A percentile compares a stretch with the other conserved stretches of the same genome.
phyloP scores from a whole-genome alignment of 2,888 invertebrate genomes.

The Seira musarum region DNA sequence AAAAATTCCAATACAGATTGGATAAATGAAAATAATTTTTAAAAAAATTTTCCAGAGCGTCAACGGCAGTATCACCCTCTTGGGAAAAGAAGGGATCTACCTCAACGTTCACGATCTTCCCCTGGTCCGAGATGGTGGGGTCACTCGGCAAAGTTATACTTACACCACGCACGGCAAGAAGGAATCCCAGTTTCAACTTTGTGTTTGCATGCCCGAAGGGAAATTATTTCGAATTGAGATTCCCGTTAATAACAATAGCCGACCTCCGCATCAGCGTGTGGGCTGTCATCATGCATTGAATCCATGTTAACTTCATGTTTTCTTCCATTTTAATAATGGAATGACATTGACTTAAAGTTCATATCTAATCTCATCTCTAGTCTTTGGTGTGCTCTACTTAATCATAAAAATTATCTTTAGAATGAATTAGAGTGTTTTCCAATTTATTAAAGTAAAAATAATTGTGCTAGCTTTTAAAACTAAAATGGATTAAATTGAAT shows the following conservation, averaged over 20 bases:
- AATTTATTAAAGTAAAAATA: too few relatives aligned
- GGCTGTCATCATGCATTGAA: conserved; percentile 63
- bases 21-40: background rate
- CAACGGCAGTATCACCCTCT: conserved; percentile 82
- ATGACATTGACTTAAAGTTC: too few relatives aligned
- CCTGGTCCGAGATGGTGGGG: conserved; percentile 74
- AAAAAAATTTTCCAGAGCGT: conserved; percentile 73
- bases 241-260: conserved; percentile 62
- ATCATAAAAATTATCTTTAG: too few relatives aligned
- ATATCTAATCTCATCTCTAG: too few relatives aligned
- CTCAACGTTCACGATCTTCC: conserved; percentile 83
- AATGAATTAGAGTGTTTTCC: too few relatives aligned
- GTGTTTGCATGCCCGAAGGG: conserved; percentile 92
- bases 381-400: too few relatives aligned
- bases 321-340: background rate
- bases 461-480: too few relatives aligned
- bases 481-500: too few relatives aligned
- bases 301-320: conserved; percentile 49
- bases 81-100: conserved; percentile 78
- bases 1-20: background rate
- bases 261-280: conserved; percentile 47
- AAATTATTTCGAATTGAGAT: conserved; percentile 81
- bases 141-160: conserved; percentile 66
- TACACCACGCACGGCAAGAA: conserved; percentile 65
- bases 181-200: conserved; percentile 83